These are phyloP conservation scores for Chloebia gouldiae DNA, from an alignment of 2,113 vertebrate genomes.

Conservation along the genomic window DNA sequence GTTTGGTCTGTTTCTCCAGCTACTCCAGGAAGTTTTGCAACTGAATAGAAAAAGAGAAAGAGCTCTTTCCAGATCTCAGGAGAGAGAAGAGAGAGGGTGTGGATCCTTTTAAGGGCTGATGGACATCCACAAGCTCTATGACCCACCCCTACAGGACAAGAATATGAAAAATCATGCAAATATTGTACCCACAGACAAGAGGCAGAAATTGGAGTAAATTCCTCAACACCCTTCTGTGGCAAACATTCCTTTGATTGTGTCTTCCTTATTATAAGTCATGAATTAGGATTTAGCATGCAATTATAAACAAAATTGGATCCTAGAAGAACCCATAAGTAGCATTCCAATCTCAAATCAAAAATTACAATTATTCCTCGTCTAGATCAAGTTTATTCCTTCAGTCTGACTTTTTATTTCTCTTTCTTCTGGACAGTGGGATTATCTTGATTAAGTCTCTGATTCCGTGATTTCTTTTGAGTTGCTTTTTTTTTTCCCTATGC, in stretches of 20 bases:
- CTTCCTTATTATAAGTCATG: neutral
- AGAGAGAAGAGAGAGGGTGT: neutral
- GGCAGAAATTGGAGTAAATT: neutral
- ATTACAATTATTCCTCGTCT: neutral
- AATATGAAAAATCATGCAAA: neutral
- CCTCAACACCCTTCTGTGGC: neutral
- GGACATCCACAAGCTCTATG: neutral
- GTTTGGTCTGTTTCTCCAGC: neutral
- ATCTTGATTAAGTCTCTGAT: neutral
- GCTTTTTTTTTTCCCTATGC: neutral
- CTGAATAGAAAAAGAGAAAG: neutral
- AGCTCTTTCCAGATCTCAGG: neutral
- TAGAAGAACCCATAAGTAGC: neutral
- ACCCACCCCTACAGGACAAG: neutral
- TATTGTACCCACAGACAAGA: neutral
- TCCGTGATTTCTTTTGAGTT: neutral
- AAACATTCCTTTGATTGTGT: neutral
- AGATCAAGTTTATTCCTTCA: neutral
- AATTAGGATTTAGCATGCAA: neutral
- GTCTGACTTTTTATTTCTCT: neutral
- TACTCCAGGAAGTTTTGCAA: neutral
- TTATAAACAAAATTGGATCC: neutral
- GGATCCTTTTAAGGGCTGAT: neutral
- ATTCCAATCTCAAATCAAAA: neutral
- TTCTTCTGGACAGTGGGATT: neutral